Base-by-base conservation (phyloP, 2,113 vertebrate genomes). In the Melanocharis versteri region DNA sequence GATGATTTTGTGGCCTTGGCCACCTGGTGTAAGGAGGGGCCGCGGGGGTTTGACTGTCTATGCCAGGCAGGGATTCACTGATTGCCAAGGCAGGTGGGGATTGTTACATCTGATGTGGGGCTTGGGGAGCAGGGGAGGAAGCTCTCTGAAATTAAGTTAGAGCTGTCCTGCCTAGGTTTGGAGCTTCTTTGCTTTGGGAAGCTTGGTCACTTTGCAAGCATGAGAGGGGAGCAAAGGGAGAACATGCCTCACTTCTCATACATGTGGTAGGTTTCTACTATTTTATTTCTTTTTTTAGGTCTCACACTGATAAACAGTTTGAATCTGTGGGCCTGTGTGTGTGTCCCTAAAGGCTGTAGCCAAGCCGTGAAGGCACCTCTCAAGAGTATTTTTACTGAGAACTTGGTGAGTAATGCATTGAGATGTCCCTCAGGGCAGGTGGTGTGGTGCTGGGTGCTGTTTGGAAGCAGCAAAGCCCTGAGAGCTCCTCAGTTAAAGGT, bases 11-110 rank as follows among this genome's bases (percentile, higher is more conserved):
- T 86, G 19, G 48, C 53, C 33, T 71, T 47, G 30, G 65, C 47
- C 44, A 50, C 70, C 44, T 58, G 61, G 44, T 39, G 37, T 18
- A 66, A 47, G 53, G 66, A 27, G 42, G 30, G 27, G 47, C 31
- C 0, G 0, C 7, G 0, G 5, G 23, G 39, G 9, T 13, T 21
- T 83, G 31, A 11, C 6, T 79, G 39, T 12, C 24, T n/a, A 0
- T 60, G 44, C 14, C 73, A 87, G 48, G 5, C 47, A 75, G 73
- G 66, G 61, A 71, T 51, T 18, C 73, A 33, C 40, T 64, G 60
- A 64, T 68, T 62, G 56, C 37, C 26, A 19, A 33, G 87, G 45
- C 70, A 77, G 37, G 40, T 87, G 61, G 21, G 21, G 45, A 40
- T 56, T 0, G 0, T 61, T 66, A 27, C n/a, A 7, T 79, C 79